These are phyloP conservation scores for Diogma glabrata DNA, from an alignment of 2,888 invertebrate genomes.

Conservation along the genomic window DNA sequence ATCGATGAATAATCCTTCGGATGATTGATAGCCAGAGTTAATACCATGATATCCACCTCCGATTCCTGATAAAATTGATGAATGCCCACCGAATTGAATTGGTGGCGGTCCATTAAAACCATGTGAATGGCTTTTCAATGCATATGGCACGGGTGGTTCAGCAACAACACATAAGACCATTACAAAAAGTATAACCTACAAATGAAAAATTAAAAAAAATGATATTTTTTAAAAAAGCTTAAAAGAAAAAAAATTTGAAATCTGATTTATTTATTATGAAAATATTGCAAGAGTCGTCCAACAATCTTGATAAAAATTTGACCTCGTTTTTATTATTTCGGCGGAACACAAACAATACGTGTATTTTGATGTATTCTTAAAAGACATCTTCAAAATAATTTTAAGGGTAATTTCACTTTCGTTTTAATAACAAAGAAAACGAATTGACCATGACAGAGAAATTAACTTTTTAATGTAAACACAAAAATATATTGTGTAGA, in stretches of 20 bases:
- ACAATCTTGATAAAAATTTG: too few species aligned
- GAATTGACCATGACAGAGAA: too few species aligned
- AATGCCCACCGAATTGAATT: not conserved
- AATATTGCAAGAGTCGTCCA: too few species aligned
- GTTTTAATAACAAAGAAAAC: too few species aligned
- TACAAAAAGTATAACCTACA: conserved; percentile 13
- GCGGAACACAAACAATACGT: too few species aligned
- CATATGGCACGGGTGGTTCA: conserved; percentile 13
- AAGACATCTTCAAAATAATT: too few species aligned
- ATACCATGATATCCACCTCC: conserved; percentile 59
- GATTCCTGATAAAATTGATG: conserved; percentile 35
- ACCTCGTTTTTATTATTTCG: too few species aligned
- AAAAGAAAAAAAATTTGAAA: conserved; percentile 7
- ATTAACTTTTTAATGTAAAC: too few species aligned
- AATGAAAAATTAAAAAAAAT: not conserved
- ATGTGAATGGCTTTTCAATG: not conserved
- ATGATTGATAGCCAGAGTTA: conserved; percentile 57
- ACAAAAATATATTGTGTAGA: too few species aligned
- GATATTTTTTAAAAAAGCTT: not conserved
- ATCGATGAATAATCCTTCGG: conserved; percentile 66
- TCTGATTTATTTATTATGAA: too few species aligned
- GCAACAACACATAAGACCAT: conserved; percentile 14
- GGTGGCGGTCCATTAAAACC: conserved; percentile 7
- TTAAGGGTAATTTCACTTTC: too few species aligned
- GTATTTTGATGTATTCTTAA: too few species aligned